Percentiles rank a stretch among this genome's conserved stretches.
Evolutionary conservation across 2,113 vertebrate species (phyloP).

Genomic region (Odontesthes bonariensis): DNA sequence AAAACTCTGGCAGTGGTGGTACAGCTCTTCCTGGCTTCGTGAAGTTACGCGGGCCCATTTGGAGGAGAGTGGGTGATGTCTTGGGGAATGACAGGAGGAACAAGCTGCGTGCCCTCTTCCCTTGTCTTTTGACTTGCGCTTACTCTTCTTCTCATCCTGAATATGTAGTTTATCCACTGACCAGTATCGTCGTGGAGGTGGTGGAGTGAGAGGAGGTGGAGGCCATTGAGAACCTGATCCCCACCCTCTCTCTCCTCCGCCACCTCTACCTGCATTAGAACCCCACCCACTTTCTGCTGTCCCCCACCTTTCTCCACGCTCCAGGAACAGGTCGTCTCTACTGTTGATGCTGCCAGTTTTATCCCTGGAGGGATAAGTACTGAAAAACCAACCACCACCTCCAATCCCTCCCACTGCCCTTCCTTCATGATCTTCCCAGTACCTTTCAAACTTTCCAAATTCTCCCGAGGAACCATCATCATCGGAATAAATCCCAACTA

Average conservation of each 20-base stretch:
- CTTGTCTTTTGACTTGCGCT: constrained; percentile 78
- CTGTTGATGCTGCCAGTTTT: constrained; percentile 84
- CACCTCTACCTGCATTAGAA: constrained; percentile 67
- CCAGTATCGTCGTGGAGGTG: constrained; percentile 90
- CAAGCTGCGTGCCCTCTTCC: constrained; percentile 77
- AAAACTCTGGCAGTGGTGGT: constrained; percentile 84
- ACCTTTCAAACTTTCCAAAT: constrained; percentile 89
- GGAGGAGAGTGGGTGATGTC: constrained; percentile 56
- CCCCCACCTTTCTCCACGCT: constrained; percentile 78
- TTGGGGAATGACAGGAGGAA: constrained; percentile 80
- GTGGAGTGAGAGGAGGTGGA: constrained; percentile 79
- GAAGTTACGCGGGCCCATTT: constrained; percentile 79
- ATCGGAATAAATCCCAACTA: constrained; percentile 82
- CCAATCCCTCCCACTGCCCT: constrained; percentile 81
- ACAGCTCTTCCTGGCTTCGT: constrained; percentile 87
- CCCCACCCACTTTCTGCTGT: constrained; percentile 74
- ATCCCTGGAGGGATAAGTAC: constrained; percentile 89
- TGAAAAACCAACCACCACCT: constrained; percentile 88
- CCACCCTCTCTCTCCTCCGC: constrained; percentile 60
- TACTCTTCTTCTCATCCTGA: constrained; percentile 87
- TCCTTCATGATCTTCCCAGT: constrained; percentile 88
- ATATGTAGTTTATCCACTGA: constrained; percentile 92
- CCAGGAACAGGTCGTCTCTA: constrained; percentile 79
- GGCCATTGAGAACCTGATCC: constrained; percentile 77
- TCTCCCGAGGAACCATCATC: constrained; percentile 84